Evolutionary conservation across 2,888 invertebrate genomes (phyloP), one percentile per base, ranked within the genome.

Genomic region (Dromius quadrimaculatus): DNA sequence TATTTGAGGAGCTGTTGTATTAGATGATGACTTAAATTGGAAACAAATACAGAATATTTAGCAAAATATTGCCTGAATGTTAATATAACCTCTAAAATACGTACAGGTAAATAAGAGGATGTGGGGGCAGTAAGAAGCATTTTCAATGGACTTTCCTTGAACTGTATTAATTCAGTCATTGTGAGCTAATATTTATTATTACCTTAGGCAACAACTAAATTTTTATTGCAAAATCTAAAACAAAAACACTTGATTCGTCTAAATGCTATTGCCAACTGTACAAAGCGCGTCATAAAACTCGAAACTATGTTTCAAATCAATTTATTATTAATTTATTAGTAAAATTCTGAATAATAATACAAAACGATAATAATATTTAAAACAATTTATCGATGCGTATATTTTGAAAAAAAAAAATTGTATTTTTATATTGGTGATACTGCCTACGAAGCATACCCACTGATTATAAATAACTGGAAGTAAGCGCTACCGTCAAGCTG

Each of bases 91-190:
- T 65, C 11, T 47, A 65, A 47, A 8, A 20, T 70, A 70, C 70
- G 11, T 70, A 70, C 70, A n/a, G 61, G 45, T 61, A 70, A 47
- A 23, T 34, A 20, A 15, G 34, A 17, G 8, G 22, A 19, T 36
- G 47, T 62, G 13, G 70, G 70, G 22, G 62, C 38, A 32, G 62
- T 70, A 20, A 70, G 36, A 22, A 70, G 22, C 70, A 70, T 70
- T 32, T 70, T 70, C 50, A 70, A 15, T 2, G 62, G 70, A 22
- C 70, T 70, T 9, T 70, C 70, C 36, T 70, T 70, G 11, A 34
- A 50, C 36, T 70, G 61, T 34, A 47, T 38, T 20, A 62, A 19
- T 17, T 70, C 70, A 20, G 61, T 70, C 70, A 70, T 70, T 47
- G 2, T 47, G 32, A 6, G 15, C 15, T 20, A 17, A 23, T 36